A percentile compares a stretch with the other conserved stretches of the same genome.
Conservation (phyloP, 2,797 vertebrate species). For the Brotula barbata region DNA sequence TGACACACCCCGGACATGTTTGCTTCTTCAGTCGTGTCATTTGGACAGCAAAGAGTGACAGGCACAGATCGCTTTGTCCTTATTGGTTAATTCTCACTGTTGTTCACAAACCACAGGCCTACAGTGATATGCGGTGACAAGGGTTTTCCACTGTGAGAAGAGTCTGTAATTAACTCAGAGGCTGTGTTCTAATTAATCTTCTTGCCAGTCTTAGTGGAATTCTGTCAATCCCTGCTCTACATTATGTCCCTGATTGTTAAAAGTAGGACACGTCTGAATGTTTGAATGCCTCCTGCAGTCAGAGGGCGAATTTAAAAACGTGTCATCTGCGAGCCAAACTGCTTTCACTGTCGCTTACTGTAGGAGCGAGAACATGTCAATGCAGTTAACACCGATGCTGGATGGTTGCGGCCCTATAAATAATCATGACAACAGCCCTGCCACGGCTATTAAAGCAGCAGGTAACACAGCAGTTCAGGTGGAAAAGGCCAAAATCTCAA, state of each 20-base stretch:
- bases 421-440: conserved; percentile 47
- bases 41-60: conserved; percentile 20
- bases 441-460: conserved; percentile 55
- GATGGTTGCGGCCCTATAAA: conserved; percentile 32
- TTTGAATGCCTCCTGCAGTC: conserved; percentile 23
- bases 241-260: conserved; percentile 44
- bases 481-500: neutral
- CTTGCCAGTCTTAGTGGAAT: conserved; percentile 50
- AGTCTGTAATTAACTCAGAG: conserved; percentile 76
- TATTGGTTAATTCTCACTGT: conserved; percentile 54
- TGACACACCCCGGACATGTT: conserved; percentile 37
- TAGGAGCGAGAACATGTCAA: conserved; percentile 36
- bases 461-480: conserved; percentile 37
- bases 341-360: conserved; percentile 12
- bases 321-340: conserved; percentile 1
- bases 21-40: conserved; percentile 38
- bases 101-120: conserved; percentile 40
- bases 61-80: conserved; percentile 39
- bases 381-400: conserved; percentile 43
- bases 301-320: conserved; percentile 4
- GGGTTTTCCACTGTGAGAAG: conserved; percentile 68
- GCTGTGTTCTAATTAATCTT: conserved; percentile 74
- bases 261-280: conserved; percentile 40
- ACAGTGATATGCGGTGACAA: conserved; percentile 46
- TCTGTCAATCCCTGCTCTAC: conserved; percentile 44